Conservation (phyloP, 2,797 vertebrate genomes). For the Spinus pinus region DNA sequence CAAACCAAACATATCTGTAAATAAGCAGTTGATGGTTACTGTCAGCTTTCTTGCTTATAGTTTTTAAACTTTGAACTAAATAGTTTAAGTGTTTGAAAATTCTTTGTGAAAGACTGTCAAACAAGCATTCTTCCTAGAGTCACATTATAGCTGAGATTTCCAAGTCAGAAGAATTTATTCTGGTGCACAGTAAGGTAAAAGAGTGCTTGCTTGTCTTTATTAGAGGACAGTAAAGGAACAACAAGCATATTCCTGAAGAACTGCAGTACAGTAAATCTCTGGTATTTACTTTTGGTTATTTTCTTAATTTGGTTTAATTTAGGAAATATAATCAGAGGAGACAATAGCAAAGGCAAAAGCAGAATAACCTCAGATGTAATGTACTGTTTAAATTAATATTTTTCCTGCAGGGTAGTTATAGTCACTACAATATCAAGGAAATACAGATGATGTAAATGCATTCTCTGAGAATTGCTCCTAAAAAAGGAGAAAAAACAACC, state of each 20-base stretch:
- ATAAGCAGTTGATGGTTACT: not conserved
- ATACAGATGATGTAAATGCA: not conserved
- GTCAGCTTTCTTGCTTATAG: slow-evolving; percentile 26
- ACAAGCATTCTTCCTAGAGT: not conserved
- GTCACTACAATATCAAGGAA: not conserved
- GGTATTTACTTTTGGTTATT: not conserved
- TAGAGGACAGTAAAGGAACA: not conserved
- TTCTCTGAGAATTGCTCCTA: not conserved
- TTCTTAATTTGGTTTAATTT: not conserved
- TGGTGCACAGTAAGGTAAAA: not conserved
- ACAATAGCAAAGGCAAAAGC: not conserved
- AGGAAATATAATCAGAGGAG: not conserved
- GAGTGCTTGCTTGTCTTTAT: not conserved
- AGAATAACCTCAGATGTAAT: not conserved
- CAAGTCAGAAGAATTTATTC: not conserved
- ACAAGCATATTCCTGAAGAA: not conserved
- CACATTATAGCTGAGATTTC: not conserved
- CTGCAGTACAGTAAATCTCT: not conserved
- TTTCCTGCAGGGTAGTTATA: not conserved
- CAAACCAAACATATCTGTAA: not conserved
- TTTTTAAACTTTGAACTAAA: slow-evolving; percentile 28
- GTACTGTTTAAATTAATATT: not conserved
- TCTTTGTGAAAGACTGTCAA: not conserved
- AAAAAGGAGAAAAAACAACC: not conserved
- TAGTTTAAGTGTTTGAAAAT: slow-evolving; percentile 34